Evolutionary conservation across 2,888 invertebrate species (phyloP).

Genomic region (Parelbella ahira): DNA sequence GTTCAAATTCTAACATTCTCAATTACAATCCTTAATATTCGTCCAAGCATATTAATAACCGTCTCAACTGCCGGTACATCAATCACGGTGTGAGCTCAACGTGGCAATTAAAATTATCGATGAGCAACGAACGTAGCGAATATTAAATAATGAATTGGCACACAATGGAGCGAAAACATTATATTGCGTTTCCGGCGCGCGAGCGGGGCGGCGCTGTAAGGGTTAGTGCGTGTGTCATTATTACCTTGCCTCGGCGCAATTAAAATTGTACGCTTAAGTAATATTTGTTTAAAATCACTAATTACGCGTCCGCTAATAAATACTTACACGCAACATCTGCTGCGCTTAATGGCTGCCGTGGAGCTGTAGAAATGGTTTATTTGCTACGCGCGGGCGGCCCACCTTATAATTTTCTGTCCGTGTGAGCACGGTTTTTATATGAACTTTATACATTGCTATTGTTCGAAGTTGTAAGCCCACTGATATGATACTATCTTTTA

Average conservation of each 20-base stretch:
- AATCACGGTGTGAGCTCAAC: constrained; percentile 9
- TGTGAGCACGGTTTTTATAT: constrained; percentile 49
- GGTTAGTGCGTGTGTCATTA: constrained; percentile 45
- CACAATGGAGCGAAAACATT: constrained; percentile 30
- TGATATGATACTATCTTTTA: too few species aligned
- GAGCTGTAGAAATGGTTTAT: constrained; percentile 62
- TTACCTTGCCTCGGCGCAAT: constrained; percentile 55
- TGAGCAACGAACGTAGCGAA: constrained; percentile 18
- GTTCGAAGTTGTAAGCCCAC: constrained; percentile 8
- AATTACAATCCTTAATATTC: constrained; percentile 9
- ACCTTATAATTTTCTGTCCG: constrained; percentile 61
- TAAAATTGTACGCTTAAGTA: constrained; percentile 71
- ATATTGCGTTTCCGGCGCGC: constrained; percentile 40
- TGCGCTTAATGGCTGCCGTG: constrained; percentile 50
- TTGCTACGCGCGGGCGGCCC: constrained; percentile 48
- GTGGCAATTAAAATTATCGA: constrained; percentile 14
- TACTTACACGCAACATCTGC: constrained; percentile 74
- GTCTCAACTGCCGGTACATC: constrained; percentile 1
- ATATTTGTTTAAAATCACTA: constrained; percentile 77
- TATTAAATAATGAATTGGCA: constrained; percentile 8
- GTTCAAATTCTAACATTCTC: neutral
- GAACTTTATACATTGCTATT: constrained; percentile 29
- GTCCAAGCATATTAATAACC: neutral
- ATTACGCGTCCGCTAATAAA: constrained; percentile 72
- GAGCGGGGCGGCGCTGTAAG: constrained; percentile 37